Conservation (phyloP, 2,888 invertebrate species). For the Drosophila cognata region DNA sequence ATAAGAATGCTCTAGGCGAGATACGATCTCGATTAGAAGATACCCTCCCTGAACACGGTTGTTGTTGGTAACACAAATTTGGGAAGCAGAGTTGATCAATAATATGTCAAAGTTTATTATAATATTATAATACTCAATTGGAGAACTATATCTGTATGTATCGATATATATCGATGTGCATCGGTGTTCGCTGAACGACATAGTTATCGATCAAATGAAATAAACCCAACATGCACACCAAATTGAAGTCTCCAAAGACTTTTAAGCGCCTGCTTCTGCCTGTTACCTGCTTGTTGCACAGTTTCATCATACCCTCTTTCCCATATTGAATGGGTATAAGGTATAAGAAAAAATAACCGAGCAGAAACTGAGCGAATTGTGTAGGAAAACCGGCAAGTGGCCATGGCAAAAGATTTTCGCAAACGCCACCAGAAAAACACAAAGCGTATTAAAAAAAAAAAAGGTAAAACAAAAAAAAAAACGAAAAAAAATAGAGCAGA, state of each 20-base stretch:
- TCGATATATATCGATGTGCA: neutral
- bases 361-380: slow-evolving; percentile 58
- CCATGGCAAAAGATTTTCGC: slow-evolving; percentile 69
- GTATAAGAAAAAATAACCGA: slow-evolving; percentile 1
- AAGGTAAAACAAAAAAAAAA: neutral
- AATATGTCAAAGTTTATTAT: neutral
- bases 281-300: neutral
- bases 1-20: neutral
- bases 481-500: slow-evolving; percentile 39
- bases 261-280: neutral
- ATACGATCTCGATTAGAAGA: neutral
- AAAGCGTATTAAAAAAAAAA: slow-evolving; percentile 22
- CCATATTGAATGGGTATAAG: neutral
- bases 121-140: neutral
- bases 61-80: neutral
- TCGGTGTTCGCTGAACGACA: neutral
- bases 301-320: neutral
- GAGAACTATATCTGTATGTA: neutral
- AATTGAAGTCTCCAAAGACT: neutral
- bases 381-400: slow-evolving; percentile 73
- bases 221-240: neutral
- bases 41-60: neutral
- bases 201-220: neutral
- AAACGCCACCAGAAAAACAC: slow-evolving; percentile 43
- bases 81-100: neutral